Base-by-base conservation (phyloP, 2,797 vertebrate species). In the Spinus pinus region DNA sequence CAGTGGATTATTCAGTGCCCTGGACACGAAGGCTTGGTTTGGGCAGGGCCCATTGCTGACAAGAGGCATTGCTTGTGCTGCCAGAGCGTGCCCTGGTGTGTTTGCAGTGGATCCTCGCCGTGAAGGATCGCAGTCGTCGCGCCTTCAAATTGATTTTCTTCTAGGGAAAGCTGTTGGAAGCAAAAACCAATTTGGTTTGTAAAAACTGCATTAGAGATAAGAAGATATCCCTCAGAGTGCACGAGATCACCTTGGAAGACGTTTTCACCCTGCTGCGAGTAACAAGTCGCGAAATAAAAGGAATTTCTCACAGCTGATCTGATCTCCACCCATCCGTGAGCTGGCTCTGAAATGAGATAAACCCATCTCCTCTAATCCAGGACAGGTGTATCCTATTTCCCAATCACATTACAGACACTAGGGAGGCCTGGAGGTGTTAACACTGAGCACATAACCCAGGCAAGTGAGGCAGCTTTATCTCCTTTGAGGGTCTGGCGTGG, bases 101-200 rank as follows among this genome's bases (percentile, higher is more conserved):
- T 94, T 86, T 92, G 87, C 93, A 94, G 24, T 93, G 93, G 90
- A 88, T 95, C 90, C 82, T 94, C 88, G 47, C 77, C 74, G 37
- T 96, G 93, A 95, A 88, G 90, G 92, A 97, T 92, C 49, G 25
- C 90, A 93, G 61, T 27, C 64, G 20, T 61, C 70, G 83, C 88
- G 75, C 94, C 91, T 64, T 65, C 46, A 91, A 96, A 97, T 97
- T 96, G 70, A 96, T 95, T 97, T 97, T 94, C 67, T 77, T 87
- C 83, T 95, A 93, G 1, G 0, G 86, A 88, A 90, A 93, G 70
- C 64, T 87, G 86, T 92, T 93, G 20, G 81, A 95, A 96, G 95
- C 81, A 94, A 96, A 97, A 96, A 93, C 75, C 81, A 90, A 95
- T 97, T 96, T 97, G 79, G 87, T 94, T 95, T 94, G 70, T 96